Base-by-base conservation (phyloP, 2,113 vertebrate species). In the Steatornis caripensis region DNA sequence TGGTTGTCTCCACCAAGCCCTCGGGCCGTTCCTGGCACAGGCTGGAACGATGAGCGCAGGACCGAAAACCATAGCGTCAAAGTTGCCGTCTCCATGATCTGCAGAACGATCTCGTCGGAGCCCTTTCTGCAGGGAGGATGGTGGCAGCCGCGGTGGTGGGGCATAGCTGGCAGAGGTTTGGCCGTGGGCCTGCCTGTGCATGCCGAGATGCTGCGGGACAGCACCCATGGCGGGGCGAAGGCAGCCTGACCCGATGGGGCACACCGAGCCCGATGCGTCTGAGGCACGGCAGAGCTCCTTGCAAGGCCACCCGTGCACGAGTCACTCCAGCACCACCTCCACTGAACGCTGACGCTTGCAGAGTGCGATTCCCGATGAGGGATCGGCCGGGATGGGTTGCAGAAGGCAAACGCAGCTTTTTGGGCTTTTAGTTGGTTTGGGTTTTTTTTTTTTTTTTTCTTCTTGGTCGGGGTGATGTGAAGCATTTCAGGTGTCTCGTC, bases 221-320 rank as follows among this genome's bases (percentile, higher is more conserved):
- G 53, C 1, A 0, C 2, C 1, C 9, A 16, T 9, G 10, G 5
- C 37, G 29, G 17, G 22, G 15, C 39, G 46, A n/a, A 41, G 18
- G 23, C 48, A 64, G 34, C 62, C 24, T 17, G 54, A 45, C 32
- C 32, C 37, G 1, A 9, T 29, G 36, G n/a, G 15, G 39, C 26
- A 32, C 22, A 6, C 12, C 0, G 0, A 70, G 45, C n/a, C 14
- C 5, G 21, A 10, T 3, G 23, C 27, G 60, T 16, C 65, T 24
- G 48, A 34, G 45, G 49, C 14, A 21, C 18, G 34, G 36, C 53
- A 48, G 22, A 49, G 32, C 53, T 80, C 43, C n/a, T 57, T 36
- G 69, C 34, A 30, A 53, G 24, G 74, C 61, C 16, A 22, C 60
- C 58, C 2, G 0, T 2, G 3, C 13, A 36, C 12, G 32, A 30